Base-by-base conservation (phyloP, 1,140 invertebrate species). In the Wiebesia pumilae region DNA sequence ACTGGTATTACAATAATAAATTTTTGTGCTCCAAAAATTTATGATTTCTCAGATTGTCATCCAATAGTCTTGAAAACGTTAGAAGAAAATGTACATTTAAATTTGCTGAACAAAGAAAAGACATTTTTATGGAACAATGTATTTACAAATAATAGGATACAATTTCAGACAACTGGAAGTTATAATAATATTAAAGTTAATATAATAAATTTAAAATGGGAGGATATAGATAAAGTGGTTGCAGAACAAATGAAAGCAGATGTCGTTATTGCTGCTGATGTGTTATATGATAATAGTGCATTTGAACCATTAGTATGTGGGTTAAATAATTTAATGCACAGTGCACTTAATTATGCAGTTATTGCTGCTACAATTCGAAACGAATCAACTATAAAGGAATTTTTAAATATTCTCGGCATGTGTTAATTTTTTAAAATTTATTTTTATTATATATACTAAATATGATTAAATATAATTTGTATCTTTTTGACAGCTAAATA, bases 1-100 rank as follows among this genome's bases (percentile, higher is more conserved):
- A 92, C 94, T 51, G 95, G 95, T 69, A 88, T 95, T n/a, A 90
- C 91, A 16, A 87, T 94, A 75, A 90, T 93, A 51, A 89, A 92
- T 51, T 89, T 90, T 75, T 95, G 95, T 88, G 88, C 88, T 30
- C 94, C 95, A n/a, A 92, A 91, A 85, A 87, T 90, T 77, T 94
- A 95, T 79, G 91, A 92, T 89, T 94, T 95, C 54, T 94, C 94
- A 1, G 95, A 95, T 89, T 94, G 93, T 90, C 95, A 95, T 88
- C 85, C 90, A 27, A 88, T 88, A 78, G 95, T 95, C 58, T 87
- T 95, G 33, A 89, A 92, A 62, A 92, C 93, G 77, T 89, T 95
- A 9, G 88, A 90, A 79, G 88, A 94, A 77, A 95, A 95, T 89
- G 84, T 95, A 65, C 83, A 87, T 38, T 88, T 92, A 40, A 95